Evolutionary conservation across 2,797 vertebrate species (phyloP).

Genomic region (Ctenopoma multispine): DNA sequence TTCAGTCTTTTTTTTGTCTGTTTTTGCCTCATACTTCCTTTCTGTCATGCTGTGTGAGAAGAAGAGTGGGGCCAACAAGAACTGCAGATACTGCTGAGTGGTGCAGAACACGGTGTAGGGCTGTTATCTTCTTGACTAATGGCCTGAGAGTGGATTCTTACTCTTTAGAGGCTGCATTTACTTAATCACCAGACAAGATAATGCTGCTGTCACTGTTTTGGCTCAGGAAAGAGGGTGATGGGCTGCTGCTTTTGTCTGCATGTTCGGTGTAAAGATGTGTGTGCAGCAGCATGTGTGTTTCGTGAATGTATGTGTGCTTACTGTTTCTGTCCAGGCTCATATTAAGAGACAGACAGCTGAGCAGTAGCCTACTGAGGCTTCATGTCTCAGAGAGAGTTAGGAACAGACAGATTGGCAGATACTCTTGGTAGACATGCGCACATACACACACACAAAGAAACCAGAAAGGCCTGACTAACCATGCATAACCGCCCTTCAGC

Average conservation of each 20-base stretch:
- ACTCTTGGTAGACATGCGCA: slow-evolving; percentile 31
- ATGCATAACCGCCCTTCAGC: slow-evolving; percentile 46
- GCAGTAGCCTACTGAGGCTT: slow-evolving; percentile 43
- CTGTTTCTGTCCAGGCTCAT: slow-evolving; percentile 21
- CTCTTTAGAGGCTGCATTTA: slow-evolving; percentile 78
- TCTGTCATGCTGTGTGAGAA: slow-evolving; percentile 59
- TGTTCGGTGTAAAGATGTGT: slow-evolving; percentile 34
- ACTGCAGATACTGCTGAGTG: slow-evolving; percentile 81
- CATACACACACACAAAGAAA: slow-evolving; percentile 19
- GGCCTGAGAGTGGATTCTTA: slow-evolving; percentile 80
- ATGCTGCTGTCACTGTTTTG: slow-evolving; percentile 65
- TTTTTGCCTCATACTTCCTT: slow-evolving; percentile 43
- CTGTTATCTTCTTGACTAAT: slow-evolving; percentile 83
- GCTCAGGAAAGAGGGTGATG: slow-evolving; percentile 53
- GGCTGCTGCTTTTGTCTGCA: slow-evolving; percentile 58
- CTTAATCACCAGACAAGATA: slow-evolving; percentile 83
- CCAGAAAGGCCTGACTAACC: slow-evolving; percentile 23
- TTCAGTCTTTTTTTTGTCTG: slow-evolving; percentile 19
- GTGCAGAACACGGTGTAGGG: slow-evolving; percentile 62
- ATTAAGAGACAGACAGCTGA: slow-evolving; percentile 51
- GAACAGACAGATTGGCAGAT: slow-evolving; percentile 27
- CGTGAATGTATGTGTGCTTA: slow-evolving; percentile 7
- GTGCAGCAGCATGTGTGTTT: slow-evolving; percentile 27
- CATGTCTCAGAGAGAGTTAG: slow-evolving; percentile 26
- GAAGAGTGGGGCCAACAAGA: slow-evolving; percentile 54